These are phyloP conservation scores for Trissolcus brochymenae DNA, from an alignment of 2,888 invertebrate genomes.

Conservation along the genomic window DNA sequence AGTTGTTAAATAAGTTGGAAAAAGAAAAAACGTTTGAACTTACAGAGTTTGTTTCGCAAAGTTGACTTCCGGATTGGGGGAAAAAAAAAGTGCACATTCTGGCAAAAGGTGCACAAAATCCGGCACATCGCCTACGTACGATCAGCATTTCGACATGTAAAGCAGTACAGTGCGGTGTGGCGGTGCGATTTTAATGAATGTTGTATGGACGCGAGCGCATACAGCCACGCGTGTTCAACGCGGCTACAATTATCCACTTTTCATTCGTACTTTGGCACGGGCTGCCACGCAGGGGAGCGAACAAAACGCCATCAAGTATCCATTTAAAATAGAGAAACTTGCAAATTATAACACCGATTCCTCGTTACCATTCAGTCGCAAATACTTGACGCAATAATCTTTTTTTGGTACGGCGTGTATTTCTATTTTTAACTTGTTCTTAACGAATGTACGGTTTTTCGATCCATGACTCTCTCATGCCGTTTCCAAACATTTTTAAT, in stretches of 20 bases:
- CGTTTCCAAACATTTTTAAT: neutral
- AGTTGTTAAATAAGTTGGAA: too few species aligned
- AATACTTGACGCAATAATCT: conserved; percentile 23
- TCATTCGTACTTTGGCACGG: conserved; percentile 50
- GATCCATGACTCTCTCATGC: too few species aligned
- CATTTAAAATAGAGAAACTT: conserved; percentile 45
- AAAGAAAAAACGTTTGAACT: too few species aligned
- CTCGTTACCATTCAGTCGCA: conserved; percentile 18
- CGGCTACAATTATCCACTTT: conserved; percentile 50
- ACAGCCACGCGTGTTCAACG: conserved; percentile 24
- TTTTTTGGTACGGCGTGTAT: conserved; percentile 1
- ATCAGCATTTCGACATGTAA: conserved; percentile 41
- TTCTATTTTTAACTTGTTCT: neutral
- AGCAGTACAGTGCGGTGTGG: conserved; percentile 36
- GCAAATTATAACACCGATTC: conserved; percentile 25
- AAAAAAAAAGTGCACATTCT: neutral
- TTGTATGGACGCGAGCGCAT: conserved; percentile 28
- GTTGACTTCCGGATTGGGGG: conserved; percentile 5
- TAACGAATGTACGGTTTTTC: too few species aligned
- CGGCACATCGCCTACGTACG: conserved; percentile 25
- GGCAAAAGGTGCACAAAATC: conserved; percentile 7
- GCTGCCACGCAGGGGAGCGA: conserved; percentile 31
- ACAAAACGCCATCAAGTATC: conserved; percentile 52
- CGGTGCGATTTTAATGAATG: conserved; percentile 53
- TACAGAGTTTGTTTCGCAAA: too few species aligned